Conservation (phyloP, 2,113 vertebrate species). For the Sylvia atricapilla region DNA sequence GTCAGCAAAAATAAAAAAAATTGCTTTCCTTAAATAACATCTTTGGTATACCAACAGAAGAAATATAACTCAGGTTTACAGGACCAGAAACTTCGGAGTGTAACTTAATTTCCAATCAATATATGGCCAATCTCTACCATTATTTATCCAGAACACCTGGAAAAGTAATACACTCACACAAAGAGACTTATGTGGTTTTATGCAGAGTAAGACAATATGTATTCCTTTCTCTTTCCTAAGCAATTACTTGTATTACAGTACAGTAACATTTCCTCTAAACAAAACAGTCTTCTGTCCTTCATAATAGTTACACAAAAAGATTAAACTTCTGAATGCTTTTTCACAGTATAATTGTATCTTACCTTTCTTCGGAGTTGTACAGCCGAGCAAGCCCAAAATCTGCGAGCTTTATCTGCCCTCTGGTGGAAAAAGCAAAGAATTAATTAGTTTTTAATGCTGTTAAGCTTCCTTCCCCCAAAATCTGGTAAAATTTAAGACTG, state of each 20-base stretch:
- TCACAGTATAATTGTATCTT: conserved; percentile 35
- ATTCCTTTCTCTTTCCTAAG: not conserved
- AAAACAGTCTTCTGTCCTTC: not conserved
- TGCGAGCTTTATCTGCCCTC: conserved; percentile 88
- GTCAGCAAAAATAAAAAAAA: not conserved
- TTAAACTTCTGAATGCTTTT: not conserved
- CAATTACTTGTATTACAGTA: not conserved
- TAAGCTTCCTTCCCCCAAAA: not conserved
- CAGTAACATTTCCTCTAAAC: not conserved
- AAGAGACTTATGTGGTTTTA: not conserved
- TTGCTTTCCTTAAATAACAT: not conserved
- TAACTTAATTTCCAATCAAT: not conserved
- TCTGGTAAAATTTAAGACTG: not conserved
- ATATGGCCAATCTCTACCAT: not conserved
- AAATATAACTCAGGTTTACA: not conserved
- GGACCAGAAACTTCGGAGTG: not conserved
- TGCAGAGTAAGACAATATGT: not conserved
- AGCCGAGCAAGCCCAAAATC: conserved; percentile 86
- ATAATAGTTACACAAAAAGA: not conserved
- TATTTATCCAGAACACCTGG: not conserved
- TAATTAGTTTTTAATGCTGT: not conserved
- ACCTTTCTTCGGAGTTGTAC: conserved; percentile 88
- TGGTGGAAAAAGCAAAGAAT: conserved; percentile 71
- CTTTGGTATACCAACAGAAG: not conserved
- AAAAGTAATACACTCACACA: not conserved